A percentile compares a stretch with the other conserved stretches of the same genome.
Conservation (phyloP, 1,140 invertebrate species). For the Caenorhabditis latens region DNA sequence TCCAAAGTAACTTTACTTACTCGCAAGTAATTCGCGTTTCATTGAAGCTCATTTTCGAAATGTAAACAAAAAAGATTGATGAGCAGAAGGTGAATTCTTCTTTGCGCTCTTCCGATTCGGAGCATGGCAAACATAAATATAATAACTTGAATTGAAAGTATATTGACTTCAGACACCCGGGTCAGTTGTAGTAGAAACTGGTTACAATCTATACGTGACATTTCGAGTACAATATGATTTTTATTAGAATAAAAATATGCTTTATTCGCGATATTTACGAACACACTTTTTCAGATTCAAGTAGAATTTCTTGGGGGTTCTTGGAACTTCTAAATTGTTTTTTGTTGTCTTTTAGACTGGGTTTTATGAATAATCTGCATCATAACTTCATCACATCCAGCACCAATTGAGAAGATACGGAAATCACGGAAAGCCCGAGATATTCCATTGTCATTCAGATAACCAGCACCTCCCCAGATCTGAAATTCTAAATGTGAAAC, state of each 20-base stretch:
- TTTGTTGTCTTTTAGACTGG: conserved; percentile 30
- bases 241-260: not conserved
- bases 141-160: conserved; percentile 46
- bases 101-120: not conserved
- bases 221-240: conserved; percentile 19
- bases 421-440: conserved; percentile 80
- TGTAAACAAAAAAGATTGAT: not conserved
- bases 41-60: conserved; percentile 45
- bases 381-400: conserved; percentile 83
- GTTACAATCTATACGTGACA: conserved; percentile 31
- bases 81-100: not conserved
- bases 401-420: conserved; percentile 81
- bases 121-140: conserved; percentile 48
- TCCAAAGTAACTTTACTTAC: conserved; percentile 43
- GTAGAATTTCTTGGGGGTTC: not conserved
- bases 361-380: conserved; percentile 80
- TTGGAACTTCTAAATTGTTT: not conserved
- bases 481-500: conserved; percentile 54
- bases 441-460: conserved; percentile 80
- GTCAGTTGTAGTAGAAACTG: conserved; percentile 13
- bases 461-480: conserved; percentile 83
- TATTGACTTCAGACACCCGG: conserved; percentile 17
- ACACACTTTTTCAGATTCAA: not conserved
- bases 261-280: conserved; percentile 27
- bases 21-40: conserved; percentile 40